Evolutionary conservation across 2,797 vertebrate species (phyloP).

Genomic region (Tragelaphus oryx): DNA sequence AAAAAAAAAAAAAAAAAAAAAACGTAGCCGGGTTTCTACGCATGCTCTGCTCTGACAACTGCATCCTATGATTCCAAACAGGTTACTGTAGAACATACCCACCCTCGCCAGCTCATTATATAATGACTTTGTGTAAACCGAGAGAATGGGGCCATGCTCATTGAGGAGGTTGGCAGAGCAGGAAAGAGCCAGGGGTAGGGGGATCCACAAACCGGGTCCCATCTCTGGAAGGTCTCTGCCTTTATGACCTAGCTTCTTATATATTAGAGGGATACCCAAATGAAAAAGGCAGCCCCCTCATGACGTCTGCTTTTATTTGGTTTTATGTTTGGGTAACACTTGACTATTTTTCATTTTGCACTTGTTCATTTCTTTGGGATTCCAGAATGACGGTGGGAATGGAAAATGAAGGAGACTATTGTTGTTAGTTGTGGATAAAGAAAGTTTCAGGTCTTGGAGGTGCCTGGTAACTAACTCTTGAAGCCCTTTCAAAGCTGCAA

Average conservation of each 20-base stretch:
- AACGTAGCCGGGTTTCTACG: constrained; percentile 68
- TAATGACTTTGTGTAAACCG: constrained; percentile 64
- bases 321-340: not conserved
- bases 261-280: not conserved
- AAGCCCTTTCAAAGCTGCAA: not conserved
- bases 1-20: constrained; percentile 33
- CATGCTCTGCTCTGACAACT: constrained; percentile 78
- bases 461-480: not conserved
- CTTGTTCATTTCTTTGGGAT: not conserved
- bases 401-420: not conserved
- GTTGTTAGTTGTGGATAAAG: not conserved
- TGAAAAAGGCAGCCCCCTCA: not conserved
- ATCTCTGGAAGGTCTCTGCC: not conserved
- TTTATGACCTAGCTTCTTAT: not conserved
- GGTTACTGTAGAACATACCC: constrained; percentile 69
- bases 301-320: not conserved
- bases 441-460: not conserved
- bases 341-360: not conserved
- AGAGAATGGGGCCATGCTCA: not conserved
- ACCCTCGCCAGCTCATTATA: constrained; percentile 67
- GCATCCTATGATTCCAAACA: constrained; percentile 76
- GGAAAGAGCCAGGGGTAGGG: not conserved
- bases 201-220: not conserved
- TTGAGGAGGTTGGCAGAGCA: not conserved
- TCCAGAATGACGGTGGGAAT: not conserved